Evolutionary conservation across 2,888 invertebrate genomes (phyloP).

Genomic region (Phoronis australis): DNA sequence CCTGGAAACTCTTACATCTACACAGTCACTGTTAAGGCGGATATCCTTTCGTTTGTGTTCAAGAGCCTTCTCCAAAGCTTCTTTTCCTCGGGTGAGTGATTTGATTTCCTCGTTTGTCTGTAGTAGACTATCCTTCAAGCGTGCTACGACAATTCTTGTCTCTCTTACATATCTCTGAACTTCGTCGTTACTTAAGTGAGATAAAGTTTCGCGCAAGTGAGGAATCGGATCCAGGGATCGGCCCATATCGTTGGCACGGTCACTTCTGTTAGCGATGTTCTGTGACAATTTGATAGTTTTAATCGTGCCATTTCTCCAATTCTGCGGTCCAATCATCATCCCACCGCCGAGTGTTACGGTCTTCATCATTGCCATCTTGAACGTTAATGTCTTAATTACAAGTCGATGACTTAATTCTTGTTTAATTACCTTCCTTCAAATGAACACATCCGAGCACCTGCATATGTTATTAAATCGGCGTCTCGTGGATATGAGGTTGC

Average conservation of each 20-base stretch:
- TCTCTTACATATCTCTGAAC: slow-evolving; percentile 46
- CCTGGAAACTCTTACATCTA: slow-evolving; percentile 34
- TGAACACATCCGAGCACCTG: background rate
- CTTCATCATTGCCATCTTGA: slow-evolving; percentile 1
- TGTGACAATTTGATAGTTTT: slow-evolving; percentile 47
- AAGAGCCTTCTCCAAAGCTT: slow-evolving; percentile 43
- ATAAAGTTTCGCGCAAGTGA: slow-evolving; percentile 46
- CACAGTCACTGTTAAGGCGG: slow-evolving; percentile 45
- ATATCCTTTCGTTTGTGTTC: slow-evolving; percentile 51
- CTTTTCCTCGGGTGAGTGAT: slow-evolving; percentile 43
- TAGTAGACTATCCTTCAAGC: slow-evolving; percentile 45
- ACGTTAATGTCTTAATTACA: background rate
- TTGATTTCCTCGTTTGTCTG: slow-evolving; percentile 52
- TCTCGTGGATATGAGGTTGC: background rate
- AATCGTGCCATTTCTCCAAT: slow-evolving; percentile 45
- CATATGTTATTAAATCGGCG: background rate
- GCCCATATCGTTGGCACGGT: slow-evolving; percentile 42
- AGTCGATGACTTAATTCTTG: background rate
- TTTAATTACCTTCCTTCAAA: background rate
- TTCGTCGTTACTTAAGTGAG: slow-evolving; percentile 48
- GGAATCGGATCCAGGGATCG: slow-evolving; percentile 45
- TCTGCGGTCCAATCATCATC: slow-evolving; percentile 34
- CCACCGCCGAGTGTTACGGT: slow-evolving; percentile 13
- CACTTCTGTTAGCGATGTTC: slow-evolving; percentile 40
- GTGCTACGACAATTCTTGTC: slow-evolving; percentile 42